Evolutionary conservation across 2,888 invertebrate species (phyloP), one percentile per base, ranked within the genome.

Genomic region (Drosophila pseudotakahashii): DNA sequence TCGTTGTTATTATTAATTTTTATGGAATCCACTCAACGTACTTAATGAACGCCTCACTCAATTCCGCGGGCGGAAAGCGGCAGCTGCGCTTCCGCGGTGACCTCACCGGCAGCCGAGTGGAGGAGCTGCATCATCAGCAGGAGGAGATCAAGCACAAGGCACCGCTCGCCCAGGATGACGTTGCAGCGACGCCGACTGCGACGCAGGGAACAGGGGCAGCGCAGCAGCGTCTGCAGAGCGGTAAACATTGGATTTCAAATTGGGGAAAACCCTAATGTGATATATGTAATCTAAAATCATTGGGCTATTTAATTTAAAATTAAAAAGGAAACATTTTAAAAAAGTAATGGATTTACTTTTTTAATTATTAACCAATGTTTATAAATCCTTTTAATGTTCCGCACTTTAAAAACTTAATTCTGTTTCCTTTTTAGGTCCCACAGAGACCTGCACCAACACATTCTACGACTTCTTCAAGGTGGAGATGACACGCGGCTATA

Each of bases 401-500:
- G 19, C 19, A 19, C 19, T 19, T 19, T 1, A 19, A 19, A 19
- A 19, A 19, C 19, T 19, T 19, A 19, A 19, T 19, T 19, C 2
- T 19, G 19, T 19, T 19, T 19, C 19, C 26, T 2, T 59, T 54
- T 7, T 14, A 70, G 68, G 16, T 7, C n/a, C 53, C n/a, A 67
- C 63, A 1, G 81, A 81, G 60, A 76, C 82, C 6, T 71, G 34
- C 54, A 70, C 87, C 1, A 83, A 41, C 44, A 79, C 92, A 26
- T 91, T 92, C 68, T 93, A 94, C 78, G 93, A 95, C 61, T 98
- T 98, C 92, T 92, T 98, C 51, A 94, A 95, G 85, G 95, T 97
- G 53, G 99, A 99, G 92, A 93, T 99, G 81, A 98, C 97, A 7
- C 94, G 98, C 82, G 98, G 98, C 14, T 99, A 99, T 93, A 94